These are phyloP conservation scores for Toxostoma redivivum DNA, from an alignment of 2,113 vertebrate species.

Conservation along the genomic window DNA sequence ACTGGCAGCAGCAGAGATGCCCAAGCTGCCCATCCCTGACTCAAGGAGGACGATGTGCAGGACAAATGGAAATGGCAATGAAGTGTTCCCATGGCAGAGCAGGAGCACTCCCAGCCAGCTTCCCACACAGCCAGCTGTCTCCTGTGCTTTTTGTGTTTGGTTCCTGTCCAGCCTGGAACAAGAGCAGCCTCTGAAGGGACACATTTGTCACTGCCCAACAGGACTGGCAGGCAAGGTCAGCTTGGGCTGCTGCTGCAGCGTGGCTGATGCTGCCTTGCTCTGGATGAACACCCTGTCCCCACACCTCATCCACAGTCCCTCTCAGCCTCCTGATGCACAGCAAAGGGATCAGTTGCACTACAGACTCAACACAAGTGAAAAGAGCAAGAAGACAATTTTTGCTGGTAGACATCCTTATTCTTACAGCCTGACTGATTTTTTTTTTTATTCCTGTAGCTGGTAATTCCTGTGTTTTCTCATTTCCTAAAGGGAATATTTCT, in stretches of 20 bases:
- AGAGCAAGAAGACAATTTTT: background rate
- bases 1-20: rapidly evolving
- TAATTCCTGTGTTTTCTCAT: background rate
- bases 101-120: background rate
- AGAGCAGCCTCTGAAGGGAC: background rate
- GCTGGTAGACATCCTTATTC: background rate
- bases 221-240: background rate
- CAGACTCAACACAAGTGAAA: background rate
- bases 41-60: background rate
- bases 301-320: rapidly evolving
- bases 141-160: background rate
- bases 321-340: background rate
- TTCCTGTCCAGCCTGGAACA: background rate
- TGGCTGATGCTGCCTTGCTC: background rate
- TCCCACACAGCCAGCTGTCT: background rate
- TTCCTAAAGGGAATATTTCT: background rate
- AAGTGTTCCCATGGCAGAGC: background rate
- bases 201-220: background rate
- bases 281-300: background rate
- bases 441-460: background rate
- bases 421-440: too few species aligned
- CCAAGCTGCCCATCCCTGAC: background rate
- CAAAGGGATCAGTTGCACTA: background rate
- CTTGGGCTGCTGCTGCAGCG: rapidly evolving
- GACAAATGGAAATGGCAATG: background rate